A percentile compares a stretch with the other conserved stretches of the same genome.
phyloP scores from a whole-genome alignment of 2,888 invertebrate genomes.

The Aromia moschata region DNA sequence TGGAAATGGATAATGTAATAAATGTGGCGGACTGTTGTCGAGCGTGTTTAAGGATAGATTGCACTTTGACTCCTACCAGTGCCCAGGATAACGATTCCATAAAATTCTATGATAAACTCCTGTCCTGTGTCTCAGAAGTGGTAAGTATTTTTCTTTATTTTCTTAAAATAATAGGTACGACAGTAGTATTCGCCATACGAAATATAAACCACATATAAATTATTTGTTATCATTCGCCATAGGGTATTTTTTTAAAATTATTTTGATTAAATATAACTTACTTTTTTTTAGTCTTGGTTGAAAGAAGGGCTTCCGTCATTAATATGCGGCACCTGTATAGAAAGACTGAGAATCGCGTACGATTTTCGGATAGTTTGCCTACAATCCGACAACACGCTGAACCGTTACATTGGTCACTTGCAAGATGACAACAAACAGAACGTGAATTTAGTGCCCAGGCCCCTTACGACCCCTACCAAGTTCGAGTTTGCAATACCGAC shows the following conservation, averaged over 20 bases:
- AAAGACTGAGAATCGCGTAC: slow-evolving; percentile 56
- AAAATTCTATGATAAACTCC: slow-evolving; percentile 57
- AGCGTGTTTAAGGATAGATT: slow-evolving; percentile 58
- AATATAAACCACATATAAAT: no score
- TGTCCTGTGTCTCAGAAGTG: slow-evolving; percentile 58
- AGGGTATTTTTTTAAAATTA: no score
- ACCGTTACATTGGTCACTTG: slow-evolving; percentile 45
- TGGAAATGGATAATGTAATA: slow-evolving; percentile 47
- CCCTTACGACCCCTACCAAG: slow-evolving; percentile 50
- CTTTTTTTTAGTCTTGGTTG: slow-evolving; percentile 53
- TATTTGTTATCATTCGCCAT: no score
- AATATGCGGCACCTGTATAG: slow-evolving; percentile 57
- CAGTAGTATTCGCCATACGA: no score
- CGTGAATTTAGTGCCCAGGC: slow-evolving; percentile 29
- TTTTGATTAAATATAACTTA: no score
- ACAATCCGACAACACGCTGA: slow-evolving; percentile 55
- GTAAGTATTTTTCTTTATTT: slow-evolving; percentile 46
- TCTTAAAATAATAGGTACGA: no score
- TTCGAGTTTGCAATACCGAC: slow-evolving; percentile 51
- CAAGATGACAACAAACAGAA: slow-evolving; percentile 42
- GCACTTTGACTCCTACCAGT: slow-evolving; percentile 56
- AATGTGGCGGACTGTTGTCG: slow-evolving; percentile 58
- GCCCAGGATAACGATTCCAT: slow-evolving; percentile 56
- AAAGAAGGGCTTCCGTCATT: slow-evolving; percentile 56
- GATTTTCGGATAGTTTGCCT: slow-evolving; percentile 57